Conservation (phyloP, 2,797 vertebrate species). For the Cuniculus paca region DNA sequence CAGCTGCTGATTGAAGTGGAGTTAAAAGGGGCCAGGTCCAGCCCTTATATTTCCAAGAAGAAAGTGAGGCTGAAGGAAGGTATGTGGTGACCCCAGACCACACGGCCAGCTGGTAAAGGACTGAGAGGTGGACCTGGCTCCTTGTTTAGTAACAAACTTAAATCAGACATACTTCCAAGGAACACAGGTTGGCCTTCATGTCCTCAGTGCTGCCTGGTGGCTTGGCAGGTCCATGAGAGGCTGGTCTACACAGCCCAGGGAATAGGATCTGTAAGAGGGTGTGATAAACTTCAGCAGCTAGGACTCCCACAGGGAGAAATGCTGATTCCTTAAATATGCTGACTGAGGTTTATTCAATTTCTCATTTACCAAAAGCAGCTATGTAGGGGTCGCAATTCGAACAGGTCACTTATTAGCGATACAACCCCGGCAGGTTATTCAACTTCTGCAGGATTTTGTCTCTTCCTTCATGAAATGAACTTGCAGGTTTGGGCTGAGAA, state of each 20-base stretch:
- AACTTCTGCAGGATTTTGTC: background rate
- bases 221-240: background rate
- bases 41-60: background rate
- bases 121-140: background rate
- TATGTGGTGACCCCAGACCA: background rate
- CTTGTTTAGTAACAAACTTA: background rate
- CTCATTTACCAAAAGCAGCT: background rate
- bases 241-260: background rate
- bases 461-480: background rate
- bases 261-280: background rate
- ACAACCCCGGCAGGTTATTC: background rate
- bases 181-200: background rate
- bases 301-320: background rate
- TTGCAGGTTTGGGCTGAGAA: background rate
- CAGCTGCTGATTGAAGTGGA: background rate
- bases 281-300: background rate
- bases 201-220: background rate
- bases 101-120: background rate
- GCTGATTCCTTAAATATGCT: background rate
- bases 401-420: background rate
- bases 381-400: background rate
- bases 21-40: background rate
- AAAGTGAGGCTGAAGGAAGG: background rate
- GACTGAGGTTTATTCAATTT: background rate
- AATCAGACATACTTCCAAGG: background rate